Evolutionary conservation across 92 coral and sea anemone genomes (phyloP).

Genomic region (Palythoa heliodiscus): DNA sequence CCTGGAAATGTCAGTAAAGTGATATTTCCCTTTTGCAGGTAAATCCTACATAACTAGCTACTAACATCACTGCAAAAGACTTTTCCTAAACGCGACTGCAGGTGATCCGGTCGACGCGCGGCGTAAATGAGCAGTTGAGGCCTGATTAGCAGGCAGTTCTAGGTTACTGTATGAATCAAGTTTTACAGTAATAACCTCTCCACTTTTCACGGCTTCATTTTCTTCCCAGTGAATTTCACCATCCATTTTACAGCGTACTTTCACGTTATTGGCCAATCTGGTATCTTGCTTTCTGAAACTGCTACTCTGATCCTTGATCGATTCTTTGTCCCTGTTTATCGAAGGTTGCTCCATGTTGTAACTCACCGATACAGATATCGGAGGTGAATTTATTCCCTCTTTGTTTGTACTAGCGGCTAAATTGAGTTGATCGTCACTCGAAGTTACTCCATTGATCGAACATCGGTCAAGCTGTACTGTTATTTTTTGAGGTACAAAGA

Average conservation of each 20-base stretch:
- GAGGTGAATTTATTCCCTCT: not conserved
- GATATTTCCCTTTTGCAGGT: no score
- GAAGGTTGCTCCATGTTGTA: not conserved
- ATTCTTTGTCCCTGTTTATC: not conserved
- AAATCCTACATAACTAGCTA: not conserved
- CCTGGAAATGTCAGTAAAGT: no score
- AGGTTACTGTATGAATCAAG: conserved; percentile 68
- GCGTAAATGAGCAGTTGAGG: conserved; percentile 57
- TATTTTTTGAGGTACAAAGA: conserved; percentile 51
- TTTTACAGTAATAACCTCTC: conserved; percentile 75
- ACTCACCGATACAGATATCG: conserved; percentile 27
- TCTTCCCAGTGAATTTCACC: conserved; percentile 11
- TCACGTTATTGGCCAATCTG: not conserved
- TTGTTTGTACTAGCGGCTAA: not conserved
- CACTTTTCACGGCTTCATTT: conserved; percentile 27
- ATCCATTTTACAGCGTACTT: conserved; percentile 30
- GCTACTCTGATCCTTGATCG: not conserved
- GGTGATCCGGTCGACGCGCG: conserved; percentile 86
- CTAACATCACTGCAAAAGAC: not conserved
- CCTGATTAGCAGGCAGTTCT: conserved; percentile 61
- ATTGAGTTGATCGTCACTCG: not conserved
- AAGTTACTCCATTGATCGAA: conserved; percentile 1
- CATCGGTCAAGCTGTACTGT: conserved; percentile 60
- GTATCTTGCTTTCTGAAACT: not conserved
- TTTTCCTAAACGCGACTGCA: conserved; percentile 50